Percentiles rank a stretch among this genome's conserved stretches.
Conservation (phyloP, 2,113 vertebrate genomes). For the Silurus meridionalis region DNA sequence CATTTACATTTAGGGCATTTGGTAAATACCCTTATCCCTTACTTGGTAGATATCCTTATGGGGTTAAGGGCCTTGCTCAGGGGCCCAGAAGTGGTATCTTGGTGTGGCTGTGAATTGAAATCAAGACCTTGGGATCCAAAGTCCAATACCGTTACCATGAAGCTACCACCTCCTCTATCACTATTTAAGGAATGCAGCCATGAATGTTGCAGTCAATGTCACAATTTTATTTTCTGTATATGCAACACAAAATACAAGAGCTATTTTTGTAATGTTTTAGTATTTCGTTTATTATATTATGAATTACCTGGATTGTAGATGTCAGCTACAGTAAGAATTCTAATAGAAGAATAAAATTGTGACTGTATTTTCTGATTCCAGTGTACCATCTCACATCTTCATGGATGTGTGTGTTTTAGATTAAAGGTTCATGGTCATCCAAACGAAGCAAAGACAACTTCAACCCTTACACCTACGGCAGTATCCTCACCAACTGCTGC, state of each 20-base stretch:
- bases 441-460: constrained; percentile 93
- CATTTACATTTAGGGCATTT: too few species aligned
- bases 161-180: too few species aligned
- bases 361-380: background rate
- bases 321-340: too few species aligned
- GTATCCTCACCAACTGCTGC: constrained; percentile 90
- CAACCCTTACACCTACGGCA: constrained; percentile 93
- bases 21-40: too few species aligned
- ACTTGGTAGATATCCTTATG: too few species aligned
- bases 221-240: background rate
- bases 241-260: background rate
- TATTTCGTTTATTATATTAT: background rate
- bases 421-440: constrained; percentile 95
- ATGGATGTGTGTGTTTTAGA: constrained; percentile 73
- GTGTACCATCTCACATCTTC: background rate
- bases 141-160: too few species aligned
- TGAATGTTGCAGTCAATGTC: too few species aligned
- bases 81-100: too few species aligned
- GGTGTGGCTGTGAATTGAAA: too few species aligned
- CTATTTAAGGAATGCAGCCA: background rate
- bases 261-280: background rate
- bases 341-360: background rate
- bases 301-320: background rate
- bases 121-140: too few species aligned
- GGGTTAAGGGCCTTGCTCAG: too few species aligned